These are phyloP conservation scores for Oncorhynchus clarkii DNA, from an alignment of 2,113 vertebrate species.

Conservation along the genomic window DNA sequence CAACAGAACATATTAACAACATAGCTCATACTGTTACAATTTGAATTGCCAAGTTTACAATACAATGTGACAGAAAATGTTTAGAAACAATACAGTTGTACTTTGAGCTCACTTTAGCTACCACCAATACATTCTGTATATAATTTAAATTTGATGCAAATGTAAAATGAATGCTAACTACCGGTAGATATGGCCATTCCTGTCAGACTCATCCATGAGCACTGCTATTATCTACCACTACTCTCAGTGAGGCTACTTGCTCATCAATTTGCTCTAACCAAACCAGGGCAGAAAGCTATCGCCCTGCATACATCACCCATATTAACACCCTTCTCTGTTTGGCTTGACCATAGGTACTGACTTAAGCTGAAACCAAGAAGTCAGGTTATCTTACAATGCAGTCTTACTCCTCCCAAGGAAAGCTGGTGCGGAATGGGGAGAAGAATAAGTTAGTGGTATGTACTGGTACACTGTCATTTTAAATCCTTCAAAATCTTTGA, in stretches of 20 bases:
- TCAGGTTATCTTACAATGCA: conserved; percentile 53
- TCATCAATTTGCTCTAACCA: background rate
- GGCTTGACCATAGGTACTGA: conserved; percentile 13
- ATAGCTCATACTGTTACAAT: too few relatives aligned
- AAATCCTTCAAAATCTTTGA: too few relatives aligned
- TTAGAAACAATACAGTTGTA: too few relatives aligned
- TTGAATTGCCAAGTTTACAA: too few relatives aligned
- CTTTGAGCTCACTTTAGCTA: too few relatives aligned
- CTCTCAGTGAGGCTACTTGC: background rate
- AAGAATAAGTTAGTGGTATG: conserved; percentile 65
- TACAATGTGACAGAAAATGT: too few relatives aligned
- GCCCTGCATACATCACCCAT: too few relatives aligned
- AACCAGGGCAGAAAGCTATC: too few relatives aligned
- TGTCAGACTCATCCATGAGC: background rate
- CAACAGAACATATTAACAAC: too few relatives aligned
- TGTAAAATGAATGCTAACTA: background rate
- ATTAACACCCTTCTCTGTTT: background rate
- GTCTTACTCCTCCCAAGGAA: conserved; percentile 62
- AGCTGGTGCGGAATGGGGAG: conserved; percentile 52
- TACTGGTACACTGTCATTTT: background rate
- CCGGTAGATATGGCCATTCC: background rate
- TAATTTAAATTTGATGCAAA: too few relatives aligned
- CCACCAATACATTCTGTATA: too few relatives aligned
- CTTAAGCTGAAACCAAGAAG: conserved; percentile 10
- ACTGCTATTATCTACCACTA: background rate